Conservation (phyloP, 1,140 invertebrate genomes). For the Dolichoris vasculosae region DNA sequence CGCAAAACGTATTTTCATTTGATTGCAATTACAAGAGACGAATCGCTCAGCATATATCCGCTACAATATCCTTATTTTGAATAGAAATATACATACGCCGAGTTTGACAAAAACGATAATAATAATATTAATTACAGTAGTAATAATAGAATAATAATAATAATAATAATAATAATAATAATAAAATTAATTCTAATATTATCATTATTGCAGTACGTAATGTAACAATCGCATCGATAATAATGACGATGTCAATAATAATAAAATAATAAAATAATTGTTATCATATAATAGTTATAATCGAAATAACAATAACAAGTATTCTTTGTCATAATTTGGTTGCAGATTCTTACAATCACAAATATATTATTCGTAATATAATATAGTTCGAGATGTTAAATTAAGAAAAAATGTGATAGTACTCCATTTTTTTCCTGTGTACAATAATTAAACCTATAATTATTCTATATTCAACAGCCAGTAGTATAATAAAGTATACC, state of each 20-base stretch:
- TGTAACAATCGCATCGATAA: conserved; percentile 65
- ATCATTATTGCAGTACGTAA: conserved; percentile 64
- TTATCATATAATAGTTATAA: conserved; percentile 71
- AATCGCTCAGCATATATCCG: conserved; percentile 50
- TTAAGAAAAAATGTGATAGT: conserved; percentile 72
- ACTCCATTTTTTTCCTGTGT: conserved; percentile 69
- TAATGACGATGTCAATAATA: conserved; percentile 66
- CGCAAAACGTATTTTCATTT: conserved; percentile 21
- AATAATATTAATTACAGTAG: conserved; percentile 54
- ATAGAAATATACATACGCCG: conserved; percentile 72
- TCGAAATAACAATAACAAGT: conserved; percentile 74
- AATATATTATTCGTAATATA: conserved; percentile 73
- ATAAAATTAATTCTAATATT: conserved; percentile 64
- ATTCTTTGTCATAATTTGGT: conserved; percentile 75
- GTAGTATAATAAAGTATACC: conserved; percentile 75
- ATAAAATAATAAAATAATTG: conserved; percentile 67
- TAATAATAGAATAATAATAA: conserved; percentile 53
- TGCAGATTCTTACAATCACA: conserved; percentile 75
- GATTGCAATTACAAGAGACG: conserved; percentile 48
- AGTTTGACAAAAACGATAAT: conserved; percentile 66
- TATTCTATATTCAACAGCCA: conserved; percentile 75
- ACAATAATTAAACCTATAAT: conserved; percentile 74
- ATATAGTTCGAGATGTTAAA: conserved; percentile 71
- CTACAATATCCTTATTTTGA: conserved; percentile 70
- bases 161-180: conserved; percentile 64